These are phyloP conservation scores for Planiliza haematocheilus DNA, from an alignment of 2,113 vertebrate genomes.

Conservation along the genomic window DNA sequence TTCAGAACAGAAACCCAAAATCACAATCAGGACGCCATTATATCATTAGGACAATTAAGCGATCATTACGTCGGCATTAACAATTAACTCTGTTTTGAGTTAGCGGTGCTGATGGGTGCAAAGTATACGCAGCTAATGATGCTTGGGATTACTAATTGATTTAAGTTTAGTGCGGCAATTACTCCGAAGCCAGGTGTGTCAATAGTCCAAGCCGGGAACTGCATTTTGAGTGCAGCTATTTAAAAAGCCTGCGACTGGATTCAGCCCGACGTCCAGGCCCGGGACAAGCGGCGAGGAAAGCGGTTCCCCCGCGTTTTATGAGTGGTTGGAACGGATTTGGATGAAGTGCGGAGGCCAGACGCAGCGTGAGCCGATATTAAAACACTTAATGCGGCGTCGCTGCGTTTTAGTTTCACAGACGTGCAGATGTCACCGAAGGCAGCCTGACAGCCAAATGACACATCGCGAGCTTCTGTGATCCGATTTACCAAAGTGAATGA, in stretches of 20 bases:
- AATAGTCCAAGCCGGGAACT: conserved; percentile 31
- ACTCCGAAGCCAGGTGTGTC: conserved; percentile 64
- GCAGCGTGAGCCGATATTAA: conserved; percentile 26
- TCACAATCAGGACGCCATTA: conserved; percentile 23
- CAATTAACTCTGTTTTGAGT: conserved; percentile 66
- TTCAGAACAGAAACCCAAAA: conserved; percentile 23
- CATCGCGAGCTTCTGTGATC: conserved; percentile 43
- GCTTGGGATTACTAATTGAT: conserved; percentile 78
- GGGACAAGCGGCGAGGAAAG: conserved; percentile 45
- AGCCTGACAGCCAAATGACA: conserved; percentile 37
- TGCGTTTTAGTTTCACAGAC: conserved; percentile 44
- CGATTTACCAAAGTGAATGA: conserved; percentile 44
- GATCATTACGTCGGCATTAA: conserved; percentile 57
- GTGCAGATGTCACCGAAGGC: conserved; percentile 34
- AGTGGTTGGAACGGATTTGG: conserved; percentile 32
- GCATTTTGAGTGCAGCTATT: conserved; percentile 28
- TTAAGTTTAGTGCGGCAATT: conserved; percentile 73
- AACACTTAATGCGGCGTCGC: conserved; percentile 46
- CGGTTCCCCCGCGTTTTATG: conserved; percentile 14
- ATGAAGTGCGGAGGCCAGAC: conserved; percentile 16
- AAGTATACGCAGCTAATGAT: conserved; percentile 68
- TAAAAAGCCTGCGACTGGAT: conserved; percentile 28
- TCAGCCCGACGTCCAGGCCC: not conserved
- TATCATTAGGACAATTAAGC: conserved; percentile 64
- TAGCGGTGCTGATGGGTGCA: conserved; percentile 39